A percentile compares a stretch with the other conserved stretches of the same genome.
These are phyloP conservation scores for Hippopotamus amphibius DNA, from an alignment of 2,113 vertebrate genomes.

Conservation along the genomic window DNA sequence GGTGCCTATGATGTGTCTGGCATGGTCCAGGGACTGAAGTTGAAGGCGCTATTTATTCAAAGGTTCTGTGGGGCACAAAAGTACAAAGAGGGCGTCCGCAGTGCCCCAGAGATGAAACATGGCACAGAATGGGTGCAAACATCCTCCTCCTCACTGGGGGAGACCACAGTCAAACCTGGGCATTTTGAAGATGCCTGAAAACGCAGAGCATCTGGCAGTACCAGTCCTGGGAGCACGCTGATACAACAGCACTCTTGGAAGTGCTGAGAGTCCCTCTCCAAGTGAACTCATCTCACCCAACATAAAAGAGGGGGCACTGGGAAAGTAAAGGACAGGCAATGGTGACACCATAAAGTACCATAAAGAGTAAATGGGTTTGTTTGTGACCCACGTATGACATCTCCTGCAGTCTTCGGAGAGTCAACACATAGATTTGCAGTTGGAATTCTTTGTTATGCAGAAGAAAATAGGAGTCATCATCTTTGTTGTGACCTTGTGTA, in stretches of 20 bases:
- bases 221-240: background rate
- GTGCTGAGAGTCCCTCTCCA: background rate
- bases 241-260: background rate
- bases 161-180: background rate
- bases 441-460: background rate
- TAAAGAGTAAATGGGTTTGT: background rate
- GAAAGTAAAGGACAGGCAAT: background rate
- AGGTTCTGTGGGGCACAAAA: background rate
- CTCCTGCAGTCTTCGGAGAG: background rate
- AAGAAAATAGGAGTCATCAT: background rate
- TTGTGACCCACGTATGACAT: background rate
- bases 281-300: background rate
- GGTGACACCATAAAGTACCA: background rate
- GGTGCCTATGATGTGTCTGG: background rate
- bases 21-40: background rate
- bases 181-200: constrained; percentile 33
- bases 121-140: background rate
- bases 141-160: background rate
- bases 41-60: background rate
- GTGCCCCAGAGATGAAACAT: background rate
- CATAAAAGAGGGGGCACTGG: background rate
- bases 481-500: background rate
- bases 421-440: background rate
- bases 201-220: background rate
- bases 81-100: background rate